phyloP scores from a whole-genome alignment of 2,888 invertebrate genomes.

The Sericinus montela region DNA sequence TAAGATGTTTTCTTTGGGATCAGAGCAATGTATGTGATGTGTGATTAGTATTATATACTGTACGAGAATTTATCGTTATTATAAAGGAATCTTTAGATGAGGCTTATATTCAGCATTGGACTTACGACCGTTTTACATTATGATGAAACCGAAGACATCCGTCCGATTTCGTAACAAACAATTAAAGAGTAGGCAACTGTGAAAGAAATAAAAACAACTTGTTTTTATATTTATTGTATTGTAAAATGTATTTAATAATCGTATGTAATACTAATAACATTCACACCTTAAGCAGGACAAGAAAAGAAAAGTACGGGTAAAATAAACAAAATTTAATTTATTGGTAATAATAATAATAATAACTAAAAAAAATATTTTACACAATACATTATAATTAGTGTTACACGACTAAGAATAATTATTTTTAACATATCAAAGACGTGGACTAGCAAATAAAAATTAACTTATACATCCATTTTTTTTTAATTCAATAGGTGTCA shows the following conservation, averaged over 20 bases:
- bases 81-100: too few species aligned
- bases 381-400: conserved; percentile 78
- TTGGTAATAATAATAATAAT: conserved; percentile 76
- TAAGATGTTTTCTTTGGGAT: too few species aligned
- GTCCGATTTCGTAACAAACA: too few species aligned
- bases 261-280: conserved; percentile 18
- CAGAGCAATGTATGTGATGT: too few species aligned
- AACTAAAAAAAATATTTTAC: conserved; percentile 73
- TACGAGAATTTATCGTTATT: too few species aligned
- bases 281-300: conserved; percentile 18
- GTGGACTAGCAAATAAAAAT: conserved; percentile 77
- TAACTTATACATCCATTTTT: conserved; percentile 53
- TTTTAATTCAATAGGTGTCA: conserved; percentile 25
- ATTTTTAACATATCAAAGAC: conserved; percentile 72
- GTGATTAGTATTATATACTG: too few species aligned
- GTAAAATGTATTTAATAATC: conserved; percentile 19
- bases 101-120: too few species aligned
- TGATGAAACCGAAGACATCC: too few species aligned
- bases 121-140: too few species aligned
- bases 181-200: too few species aligned
- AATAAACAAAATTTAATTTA: conserved; percentile 80
- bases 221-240: conserved; percentile 17
- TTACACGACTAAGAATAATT: conserved; percentile 77
- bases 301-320: conserved; percentile 56
- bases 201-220: conserved; percentile 9